Evolutionary conservation across 1,140 invertebrate genomes (phyloP).

Genomic region (Euborellia annulipes): DNA sequence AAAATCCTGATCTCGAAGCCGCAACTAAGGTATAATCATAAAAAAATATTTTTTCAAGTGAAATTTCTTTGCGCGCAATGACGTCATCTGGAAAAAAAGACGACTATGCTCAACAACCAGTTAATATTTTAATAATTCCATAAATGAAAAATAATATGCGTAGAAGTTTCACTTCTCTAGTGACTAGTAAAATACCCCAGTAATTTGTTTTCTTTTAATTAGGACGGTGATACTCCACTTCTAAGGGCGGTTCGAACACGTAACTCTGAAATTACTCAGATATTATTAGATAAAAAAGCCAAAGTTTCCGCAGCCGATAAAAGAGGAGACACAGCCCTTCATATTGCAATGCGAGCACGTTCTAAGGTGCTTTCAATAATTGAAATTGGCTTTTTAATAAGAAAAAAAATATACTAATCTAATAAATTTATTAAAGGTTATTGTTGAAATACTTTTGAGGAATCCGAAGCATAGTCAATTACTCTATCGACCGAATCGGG

Average conservation of each 20-base stretch:
- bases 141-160: not conserved
- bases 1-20: slow-evolving; percentile 88
- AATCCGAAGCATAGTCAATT: slow-evolving; percentile 95
- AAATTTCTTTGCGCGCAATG: not conserved
- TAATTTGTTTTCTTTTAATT: slow-evolving; percentile 12
- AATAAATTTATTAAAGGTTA: slow-evolving; percentile 28
- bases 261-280: slow-evolving; percentile 80
- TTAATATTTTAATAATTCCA: not conserved
- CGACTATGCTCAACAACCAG: slow-evolving; percentile 2
- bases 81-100: not conserved
- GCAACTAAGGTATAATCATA: slow-evolving; percentile 73
- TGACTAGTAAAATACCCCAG: too few species aligned
- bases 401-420: slow-evolving; percentile 1
- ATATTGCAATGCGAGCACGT: slow-evolving; percentile 88
- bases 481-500: slow-evolving; percentile 85
- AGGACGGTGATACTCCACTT: slow-evolving; percentile 88
- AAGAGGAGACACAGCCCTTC: slow-evolving; percentile 89
- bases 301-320: slow-evolving; percentile 89
- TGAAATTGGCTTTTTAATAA: not conserved
- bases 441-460: slow-evolving; percentile 84
- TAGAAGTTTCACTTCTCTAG: too few species aligned
- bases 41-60: slow-evolving; percentile 10
- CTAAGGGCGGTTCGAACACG: slow-evolving; percentile 79
- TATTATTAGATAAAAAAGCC: slow-evolving; percentile 83
- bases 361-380: slow-evolving; percentile 50